Evolutionary conservation across 2,888 invertebrate species (phyloP).

Genomic region (Leptinotarsa peninsularis): DNA sequence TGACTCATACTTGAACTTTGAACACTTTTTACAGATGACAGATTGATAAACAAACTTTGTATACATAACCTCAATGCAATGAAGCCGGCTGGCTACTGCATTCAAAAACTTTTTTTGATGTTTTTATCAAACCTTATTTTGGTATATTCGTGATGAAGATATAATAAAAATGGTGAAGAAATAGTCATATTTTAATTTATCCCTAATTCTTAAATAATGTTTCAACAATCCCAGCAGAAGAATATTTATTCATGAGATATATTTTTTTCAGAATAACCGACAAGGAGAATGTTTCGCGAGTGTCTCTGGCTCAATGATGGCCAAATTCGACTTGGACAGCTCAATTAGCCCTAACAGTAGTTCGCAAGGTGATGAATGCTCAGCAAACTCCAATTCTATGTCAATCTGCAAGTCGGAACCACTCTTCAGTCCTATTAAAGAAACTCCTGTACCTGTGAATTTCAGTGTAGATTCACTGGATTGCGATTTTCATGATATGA

Average conservation of each 20-base stretch:
- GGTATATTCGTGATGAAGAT: too few species aligned
- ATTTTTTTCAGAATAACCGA: constrained; percentile 75
- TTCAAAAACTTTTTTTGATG: neutral
- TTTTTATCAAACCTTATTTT: too few species aligned
- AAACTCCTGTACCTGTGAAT: constrained; percentile 79
- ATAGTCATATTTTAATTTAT: neutral
- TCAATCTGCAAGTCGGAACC: constrained; percentile 93
- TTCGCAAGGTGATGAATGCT: constrained; percentile 81
- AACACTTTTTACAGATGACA: too few species aligned
- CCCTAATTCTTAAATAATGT: neutral
- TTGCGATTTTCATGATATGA: constrained; percentile 87
- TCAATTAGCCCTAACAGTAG: constrained; percentile 81
- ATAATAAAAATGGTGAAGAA: too few species aligned
- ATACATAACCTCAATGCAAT: constrained; percentile 3
- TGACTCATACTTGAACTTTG: too few species aligned
- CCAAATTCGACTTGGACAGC: constrained; percentile 82
- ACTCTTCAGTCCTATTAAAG: constrained; percentile 90
- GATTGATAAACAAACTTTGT: neutral
- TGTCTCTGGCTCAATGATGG: constrained; percentile 84
- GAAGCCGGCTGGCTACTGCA: neutral
- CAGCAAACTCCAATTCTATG: constrained; percentile 82
- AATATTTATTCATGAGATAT: neutral
- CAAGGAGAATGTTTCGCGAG: constrained; percentile 87
- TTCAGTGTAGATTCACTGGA: constrained; percentile 93
- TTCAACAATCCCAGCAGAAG: too few species aligned